phyloP scores from a whole-genome alignment of 1,140 invertebrate genomes.

The Zaprionus ornatus region DNA sequence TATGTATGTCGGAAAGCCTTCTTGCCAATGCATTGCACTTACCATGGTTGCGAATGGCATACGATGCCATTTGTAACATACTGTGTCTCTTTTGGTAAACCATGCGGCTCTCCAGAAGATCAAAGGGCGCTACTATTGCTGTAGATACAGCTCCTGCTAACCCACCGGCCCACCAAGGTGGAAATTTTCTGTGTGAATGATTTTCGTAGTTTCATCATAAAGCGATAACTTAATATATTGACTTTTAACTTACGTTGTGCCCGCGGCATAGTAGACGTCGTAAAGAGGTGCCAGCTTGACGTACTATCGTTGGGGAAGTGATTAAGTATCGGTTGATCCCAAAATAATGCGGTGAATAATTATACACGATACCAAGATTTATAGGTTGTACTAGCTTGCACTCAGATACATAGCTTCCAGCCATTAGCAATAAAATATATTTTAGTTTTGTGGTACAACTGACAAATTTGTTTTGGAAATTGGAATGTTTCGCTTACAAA shows the following conservation, averaged over 20 bases:
- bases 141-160: constrained; percentile 43
- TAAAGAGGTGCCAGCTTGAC: background rate
- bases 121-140: constrained; percentile 45
- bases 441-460: background rate
- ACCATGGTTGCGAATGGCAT: constrained; percentile 41
- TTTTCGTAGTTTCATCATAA: background rate
- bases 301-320: background rate
- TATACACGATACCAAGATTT: background rate
- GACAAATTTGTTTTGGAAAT: background rate
- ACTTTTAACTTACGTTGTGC: background rate
- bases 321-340: background rate
- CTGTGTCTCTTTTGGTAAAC: constrained; percentile 29
- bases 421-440: background rate
- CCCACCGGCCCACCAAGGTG: constrained; percentile 64
- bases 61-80: background rate
- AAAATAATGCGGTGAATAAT: background rate
- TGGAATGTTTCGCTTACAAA: background rate
- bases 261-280: background rate
- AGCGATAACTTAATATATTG: no score
- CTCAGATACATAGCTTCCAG: background rate
- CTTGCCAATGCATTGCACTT: background rate
- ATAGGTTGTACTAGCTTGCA: background rate
- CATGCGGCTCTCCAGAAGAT: constrained; percentile 61
- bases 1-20: no score
- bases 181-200: constrained; percentile 21